Conservation (phyloP, 2,888 invertebrate species). For the Agonum fuliginosum region DNA sequence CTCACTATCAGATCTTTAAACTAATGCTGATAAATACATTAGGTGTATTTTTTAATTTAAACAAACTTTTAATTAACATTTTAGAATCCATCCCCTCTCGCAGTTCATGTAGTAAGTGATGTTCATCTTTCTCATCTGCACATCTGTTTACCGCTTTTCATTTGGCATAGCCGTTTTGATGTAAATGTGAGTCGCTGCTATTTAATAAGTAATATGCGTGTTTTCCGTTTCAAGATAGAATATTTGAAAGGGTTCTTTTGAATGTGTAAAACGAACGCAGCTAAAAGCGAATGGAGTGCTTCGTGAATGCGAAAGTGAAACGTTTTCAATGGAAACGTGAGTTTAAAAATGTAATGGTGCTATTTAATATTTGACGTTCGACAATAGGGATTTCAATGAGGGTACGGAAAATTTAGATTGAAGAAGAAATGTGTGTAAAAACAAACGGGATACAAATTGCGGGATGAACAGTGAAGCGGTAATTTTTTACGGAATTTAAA, state of each 20-base stretch:
- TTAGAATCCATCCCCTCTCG: not conserved
- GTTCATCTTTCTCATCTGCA: too few relatives aligned
- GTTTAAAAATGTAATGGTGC: conserved; percentile 26
- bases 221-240: conserved; percentile 26
- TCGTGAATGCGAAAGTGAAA: conserved; percentile 29
- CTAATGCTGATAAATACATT: too few relatives aligned
- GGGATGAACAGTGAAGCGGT: too few relatives aligned
- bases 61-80: too few relatives aligned
- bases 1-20: too few relatives aligned
- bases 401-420: not conserved
- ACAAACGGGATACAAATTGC: too few relatives aligned
- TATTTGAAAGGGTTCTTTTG: conserved; percentile 37
- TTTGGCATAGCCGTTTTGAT: not conserved
- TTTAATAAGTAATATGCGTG: conserved; percentile 26
- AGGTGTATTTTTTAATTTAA: too few relatives aligned
- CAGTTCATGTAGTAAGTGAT: too few relatives aligned
- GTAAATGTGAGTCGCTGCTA: not conserved
- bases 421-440: not conserved
- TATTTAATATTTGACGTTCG: conserved; percentile 13
- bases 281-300: conserved; percentile 6
- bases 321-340: conserved; percentile 17
- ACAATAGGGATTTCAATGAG: conserved; percentile 7
- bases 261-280: conserved; percentile 8
- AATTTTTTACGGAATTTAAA: too few relatives aligned
- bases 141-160: too few relatives aligned